Percentiles rank a stretch among this genome's conserved stretches.
Evolutionary conservation across 2,888 invertebrate species (phyloP).

Genomic region (Andrena trimmerana): DNA sequence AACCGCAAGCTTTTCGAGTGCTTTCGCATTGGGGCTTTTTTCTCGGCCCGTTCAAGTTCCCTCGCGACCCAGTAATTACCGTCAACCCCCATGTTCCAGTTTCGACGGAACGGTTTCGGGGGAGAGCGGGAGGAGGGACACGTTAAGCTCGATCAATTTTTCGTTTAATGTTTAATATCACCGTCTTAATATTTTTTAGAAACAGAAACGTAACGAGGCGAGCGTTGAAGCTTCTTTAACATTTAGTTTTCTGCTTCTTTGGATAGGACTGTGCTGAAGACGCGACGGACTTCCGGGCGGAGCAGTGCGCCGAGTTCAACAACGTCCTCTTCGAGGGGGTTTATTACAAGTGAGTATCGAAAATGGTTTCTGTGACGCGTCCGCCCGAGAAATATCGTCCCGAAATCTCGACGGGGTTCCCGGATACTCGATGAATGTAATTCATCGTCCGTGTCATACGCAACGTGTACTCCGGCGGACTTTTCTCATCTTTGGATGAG

Average conservation of each 20-base stretch:
- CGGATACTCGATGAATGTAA: conserved; percentile 35
- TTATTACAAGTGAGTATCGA: conserved; percentile 90
- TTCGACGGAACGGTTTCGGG: too few species aligned
- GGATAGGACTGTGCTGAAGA: conserved; percentile 92
- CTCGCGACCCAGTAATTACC: conserved; percentile 54
- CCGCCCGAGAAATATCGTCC: neutral
- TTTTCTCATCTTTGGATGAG: conserved; percentile 3
- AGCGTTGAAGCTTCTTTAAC: neutral
- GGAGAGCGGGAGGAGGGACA: too few species aligned
- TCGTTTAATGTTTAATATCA: too few species aligned
- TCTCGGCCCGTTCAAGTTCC: conserved; percentile 20
- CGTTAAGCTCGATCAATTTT: too few species aligned
- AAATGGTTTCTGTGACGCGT: neutral
- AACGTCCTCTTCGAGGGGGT: conserved; percentile 92
- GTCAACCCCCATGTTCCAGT: conserved; percentile 21
- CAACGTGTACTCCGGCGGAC: neutral
- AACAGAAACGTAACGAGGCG: too few species aligned
- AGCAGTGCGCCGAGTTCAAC: conserved; percentile 96
- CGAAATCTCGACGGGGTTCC: conserved; percentile 12
- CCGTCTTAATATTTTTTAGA: neutral
- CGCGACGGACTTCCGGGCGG: conserved; percentile 92
- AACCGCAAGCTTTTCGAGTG: conserved; percentile 38
- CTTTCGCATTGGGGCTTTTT: conserved; percentile 29
- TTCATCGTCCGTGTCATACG: conserved; percentile 41
- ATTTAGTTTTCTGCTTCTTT: conserved; percentile 3